phyloP scores from a whole-genome alignment of 2,113 vertebrate genomes.

The Mus spicilegus region DNA sequence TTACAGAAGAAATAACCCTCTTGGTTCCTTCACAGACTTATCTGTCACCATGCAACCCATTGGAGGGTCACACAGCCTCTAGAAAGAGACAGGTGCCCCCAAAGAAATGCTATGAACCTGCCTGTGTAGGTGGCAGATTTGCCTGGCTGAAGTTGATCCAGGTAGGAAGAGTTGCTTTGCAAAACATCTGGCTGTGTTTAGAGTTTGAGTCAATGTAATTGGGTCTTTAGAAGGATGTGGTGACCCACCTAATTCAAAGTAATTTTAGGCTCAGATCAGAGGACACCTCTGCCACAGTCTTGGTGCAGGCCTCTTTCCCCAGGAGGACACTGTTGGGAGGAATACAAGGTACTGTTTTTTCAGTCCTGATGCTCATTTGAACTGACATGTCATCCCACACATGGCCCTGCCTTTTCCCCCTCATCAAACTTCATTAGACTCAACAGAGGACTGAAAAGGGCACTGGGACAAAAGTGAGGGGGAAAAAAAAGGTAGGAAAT shows the following conservation, averaged over 20 bases:
- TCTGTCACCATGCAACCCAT: background rate
- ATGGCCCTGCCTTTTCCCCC: conserved; percentile 4
- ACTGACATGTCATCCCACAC: background rate
- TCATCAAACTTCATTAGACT: conserved; percentile 53
- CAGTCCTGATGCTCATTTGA: conserved; percentile 10
- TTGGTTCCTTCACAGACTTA: background rate
- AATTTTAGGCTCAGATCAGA: background rate
- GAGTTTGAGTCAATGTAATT: background rate
- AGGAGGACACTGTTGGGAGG: background rate
- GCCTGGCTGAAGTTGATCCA: background rate
- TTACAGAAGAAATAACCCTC: background rate
- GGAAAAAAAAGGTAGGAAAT: background rate
- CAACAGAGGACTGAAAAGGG: conserved; percentile 10
- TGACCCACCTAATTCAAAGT: background rate
- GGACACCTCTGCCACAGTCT: background rate
- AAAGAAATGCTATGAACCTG: background rate
- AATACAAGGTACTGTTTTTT: background rate
- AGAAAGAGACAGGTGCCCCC: background rate
- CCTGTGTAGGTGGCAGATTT: background rate
- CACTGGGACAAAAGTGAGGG: background rate
- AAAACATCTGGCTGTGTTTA: background rate
- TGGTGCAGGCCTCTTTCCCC: background rate
- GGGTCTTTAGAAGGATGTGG: background rate
- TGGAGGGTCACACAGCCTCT: background rate
- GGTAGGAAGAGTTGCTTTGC: background rate